Conservation (phyloP, 2,888 invertebrate genomes). For the Athripsodes cinereus region DNA sequence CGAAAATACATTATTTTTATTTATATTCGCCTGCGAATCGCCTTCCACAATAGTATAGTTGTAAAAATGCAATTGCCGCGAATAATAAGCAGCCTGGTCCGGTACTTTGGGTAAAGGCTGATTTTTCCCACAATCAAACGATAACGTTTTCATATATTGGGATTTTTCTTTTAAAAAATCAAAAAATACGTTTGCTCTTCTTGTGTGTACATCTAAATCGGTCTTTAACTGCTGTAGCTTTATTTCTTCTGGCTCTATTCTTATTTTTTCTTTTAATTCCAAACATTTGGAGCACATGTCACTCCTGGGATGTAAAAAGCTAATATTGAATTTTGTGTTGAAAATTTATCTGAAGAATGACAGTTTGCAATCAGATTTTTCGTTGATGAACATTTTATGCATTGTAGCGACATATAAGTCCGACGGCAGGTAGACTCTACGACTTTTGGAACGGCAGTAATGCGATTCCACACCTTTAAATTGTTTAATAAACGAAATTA, state of each 20-base stretch:
- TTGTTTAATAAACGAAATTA: slow-evolving; percentile 7
- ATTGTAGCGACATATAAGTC: slow-evolving; percentile 1
- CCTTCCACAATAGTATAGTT: slow-evolving; percentile 27
- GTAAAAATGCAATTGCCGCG: slow-evolving; percentile 33
- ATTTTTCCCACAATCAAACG: slow-evolving; percentile 31
- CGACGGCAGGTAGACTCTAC: slow-evolving; percentile 8
- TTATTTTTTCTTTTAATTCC: slow-evolving; percentile 29
- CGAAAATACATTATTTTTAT: too few species aligned
- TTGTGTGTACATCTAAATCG: slow-evolving; percentile 28
- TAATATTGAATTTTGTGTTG: slow-evolving; percentile 30
- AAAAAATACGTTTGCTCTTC: slow-evolving; percentile 30
- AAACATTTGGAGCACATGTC: slow-evolving; percentile 31
- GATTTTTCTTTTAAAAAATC: slow-evolving; percentile 27
- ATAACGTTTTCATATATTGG: slow-evolving; percentile 28
- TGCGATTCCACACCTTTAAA: slow-evolving; percentile 2
- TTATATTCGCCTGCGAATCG: slow-evolving; percentile 3
- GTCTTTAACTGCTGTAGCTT: slow-evolving; percentile 27
- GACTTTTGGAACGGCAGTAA: too few species aligned
- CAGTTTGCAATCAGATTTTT: slow-evolving; percentile 6
- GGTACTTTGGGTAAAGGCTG: slow-evolving; percentile 31
- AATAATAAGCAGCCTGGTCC: too few species aligned
- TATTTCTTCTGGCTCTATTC: slow-evolving; percentile 28
- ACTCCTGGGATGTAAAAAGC: slow-evolving; percentile 29
- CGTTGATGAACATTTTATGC: slow-evolving; percentile 5
- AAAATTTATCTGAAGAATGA: slow-evolving; percentile 29